Evolutionary conservation across 2,888 invertebrate species (phyloP).

Genomic region (Tineola bisselliella): DNA sequence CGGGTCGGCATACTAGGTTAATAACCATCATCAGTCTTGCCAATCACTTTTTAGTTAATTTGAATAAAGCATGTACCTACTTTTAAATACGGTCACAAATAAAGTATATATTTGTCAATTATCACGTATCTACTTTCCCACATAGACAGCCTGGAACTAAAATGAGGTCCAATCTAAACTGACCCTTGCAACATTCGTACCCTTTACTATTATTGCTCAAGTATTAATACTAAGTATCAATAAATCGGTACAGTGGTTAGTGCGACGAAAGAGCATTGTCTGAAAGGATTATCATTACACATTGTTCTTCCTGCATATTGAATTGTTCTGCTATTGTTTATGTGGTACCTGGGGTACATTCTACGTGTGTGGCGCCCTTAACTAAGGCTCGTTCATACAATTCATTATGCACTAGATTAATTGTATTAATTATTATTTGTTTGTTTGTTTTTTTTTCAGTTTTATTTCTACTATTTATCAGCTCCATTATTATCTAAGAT

Average conservation of each 20-base stretch:
- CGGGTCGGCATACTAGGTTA: too few species aligned
- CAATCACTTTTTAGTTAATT: too few species aligned
- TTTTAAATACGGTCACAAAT: too few species aligned
- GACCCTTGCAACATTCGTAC: not conserved
- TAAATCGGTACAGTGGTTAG: constrained; percentile 61
- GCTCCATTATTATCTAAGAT: too few species aligned
- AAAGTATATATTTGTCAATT: too few species aligned
- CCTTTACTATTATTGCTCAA: constrained; percentile 2
- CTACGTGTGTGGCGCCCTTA: constrained; percentile 51
- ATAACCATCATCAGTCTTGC: too few species aligned
- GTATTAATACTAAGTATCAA: constrained; percentile 35
- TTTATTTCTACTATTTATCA: too few species aligned
- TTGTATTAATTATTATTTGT: too few species aligned
- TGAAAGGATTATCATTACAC: constrained; percentile 52
- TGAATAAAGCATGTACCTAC: too few species aligned
- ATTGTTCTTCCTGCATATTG: constrained; percentile 64
- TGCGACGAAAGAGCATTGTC: constrained; percentile 63
- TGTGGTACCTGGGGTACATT: constrained; percentile 27
- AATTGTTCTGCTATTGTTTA: constrained; percentile 61
- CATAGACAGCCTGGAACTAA: not conserved
- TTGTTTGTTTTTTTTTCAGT: too few species aligned
- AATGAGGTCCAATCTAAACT: not conserved
- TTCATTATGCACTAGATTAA: too few species aligned
- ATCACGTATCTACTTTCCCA: too few species aligned
- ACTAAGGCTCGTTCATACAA: not conserved